phyloP scores from a whole-genome alignment of 2,888 invertebrate species.

The Pecten maximus region DNA sequence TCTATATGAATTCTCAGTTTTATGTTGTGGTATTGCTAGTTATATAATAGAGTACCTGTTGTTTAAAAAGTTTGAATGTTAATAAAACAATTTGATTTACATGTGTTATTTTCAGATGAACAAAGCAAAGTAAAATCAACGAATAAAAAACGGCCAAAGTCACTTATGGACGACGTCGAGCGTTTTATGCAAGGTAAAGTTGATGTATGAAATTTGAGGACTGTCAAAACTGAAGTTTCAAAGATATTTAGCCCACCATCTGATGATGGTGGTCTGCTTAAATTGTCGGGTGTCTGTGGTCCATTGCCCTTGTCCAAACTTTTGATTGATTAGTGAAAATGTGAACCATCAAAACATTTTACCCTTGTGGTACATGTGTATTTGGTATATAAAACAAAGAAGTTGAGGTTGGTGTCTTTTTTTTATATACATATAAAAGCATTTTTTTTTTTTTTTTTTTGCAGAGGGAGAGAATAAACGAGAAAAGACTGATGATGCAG shows the following conservation, averaged over 20 bases:
- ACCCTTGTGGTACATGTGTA: too few species aligned
- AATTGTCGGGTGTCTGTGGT: background rate
- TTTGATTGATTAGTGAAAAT: too few species aligned
- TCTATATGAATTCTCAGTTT: background rate
- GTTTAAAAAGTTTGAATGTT: background rate
- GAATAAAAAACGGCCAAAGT: constrained; percentile 54
- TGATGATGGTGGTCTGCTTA: background rate
- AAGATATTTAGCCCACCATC: too few species aligned
- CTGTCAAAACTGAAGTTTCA: too few species aligned
- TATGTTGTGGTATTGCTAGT: background rate
- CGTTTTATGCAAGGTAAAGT: constrained; percentile 60
- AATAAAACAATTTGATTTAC: background rate
- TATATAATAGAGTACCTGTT: background rate
- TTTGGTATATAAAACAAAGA: background rate
- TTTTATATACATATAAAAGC: constrained; percentile 30
- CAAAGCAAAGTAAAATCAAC: constrained; percentile 43
- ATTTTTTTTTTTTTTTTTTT: background rate
- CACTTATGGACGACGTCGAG: constrained; percentile 65
- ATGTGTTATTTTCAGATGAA: background rate
- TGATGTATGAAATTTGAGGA: background rate
- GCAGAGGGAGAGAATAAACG: constrained; percentile 54
- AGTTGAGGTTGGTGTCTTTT: background rate
- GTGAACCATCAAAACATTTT: too few species aligned
- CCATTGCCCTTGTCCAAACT: background rate
- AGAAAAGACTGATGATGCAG: constrained; percentile 49